Evolutionary conservation across 2,113 vertebrate species (phyloP).

Genomic region (Equus quagga): DNA sequence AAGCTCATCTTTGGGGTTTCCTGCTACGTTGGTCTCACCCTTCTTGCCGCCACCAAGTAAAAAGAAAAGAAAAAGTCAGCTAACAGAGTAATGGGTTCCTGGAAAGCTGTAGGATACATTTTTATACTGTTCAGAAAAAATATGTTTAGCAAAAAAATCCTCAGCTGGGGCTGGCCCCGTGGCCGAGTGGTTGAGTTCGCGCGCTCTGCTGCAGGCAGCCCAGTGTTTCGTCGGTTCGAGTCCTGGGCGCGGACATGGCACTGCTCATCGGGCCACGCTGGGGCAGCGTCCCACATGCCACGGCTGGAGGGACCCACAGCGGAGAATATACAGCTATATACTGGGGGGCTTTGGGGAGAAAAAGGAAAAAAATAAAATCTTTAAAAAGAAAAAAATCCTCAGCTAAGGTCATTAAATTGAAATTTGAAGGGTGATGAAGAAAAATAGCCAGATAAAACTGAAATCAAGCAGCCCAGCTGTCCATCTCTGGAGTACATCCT

Average conservation of each 20-base stretch:
- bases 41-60: not conserved
- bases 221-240: too few relatives aligned
- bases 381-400: not conserved
- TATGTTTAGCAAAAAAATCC: not conserved
- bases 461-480: not conserved
- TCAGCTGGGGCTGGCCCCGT: not conserved
- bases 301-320: too few relatives aligned
- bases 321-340: too few relatives aligned
- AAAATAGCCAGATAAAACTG: not conserved
- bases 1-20: not conserved
- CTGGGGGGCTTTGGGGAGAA: too few relatives aligned
- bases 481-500: not conserved
- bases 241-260: too few relatives aligned
- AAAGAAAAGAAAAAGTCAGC: not conserved
- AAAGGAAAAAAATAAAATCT: too few relatives aligned
- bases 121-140: not conserved
- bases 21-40: not conserved
- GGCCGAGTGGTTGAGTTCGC: too few relatives aligned
- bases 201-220: too few relatives aligned
- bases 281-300: too few relatives aligned
- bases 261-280: too few relatives aligned
- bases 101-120: not conserved
- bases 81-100: not conserved
- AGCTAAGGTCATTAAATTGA: not conserved
- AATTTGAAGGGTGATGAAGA: conserved; percentile 34